Percentiles rank a stretch among this genome's conserved stretches.
Conservation (phyloP, 2,113 vertebrate species). For the Crypturellus undulatus region DNA sequence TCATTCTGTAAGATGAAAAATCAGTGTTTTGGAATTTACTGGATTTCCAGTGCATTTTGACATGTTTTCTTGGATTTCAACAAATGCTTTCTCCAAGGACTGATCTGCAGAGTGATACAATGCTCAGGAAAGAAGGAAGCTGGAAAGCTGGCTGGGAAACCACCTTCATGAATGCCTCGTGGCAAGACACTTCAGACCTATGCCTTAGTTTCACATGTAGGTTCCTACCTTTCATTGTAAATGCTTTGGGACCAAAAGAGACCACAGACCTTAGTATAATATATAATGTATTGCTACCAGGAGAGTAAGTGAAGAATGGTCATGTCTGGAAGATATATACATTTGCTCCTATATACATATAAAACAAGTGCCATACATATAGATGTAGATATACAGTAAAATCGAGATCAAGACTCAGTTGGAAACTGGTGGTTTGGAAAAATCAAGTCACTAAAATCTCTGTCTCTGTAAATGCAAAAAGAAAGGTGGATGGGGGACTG, state of each 20-base stretch:
- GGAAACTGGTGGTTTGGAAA: background rate
- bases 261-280: background rate
- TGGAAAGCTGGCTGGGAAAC: background rate
- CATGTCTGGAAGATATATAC: background rate
- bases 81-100: background rate
- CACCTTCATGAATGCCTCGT: background rate
- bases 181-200: fast-evolving
- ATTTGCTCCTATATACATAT: background rate
- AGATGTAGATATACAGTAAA: background rate
- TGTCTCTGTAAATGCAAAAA: fast-evolving
- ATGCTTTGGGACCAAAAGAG: fast-evolving
- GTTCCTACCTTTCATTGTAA: background rate
- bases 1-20: background rate
- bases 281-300: background rate
- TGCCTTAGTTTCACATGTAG: background rate
- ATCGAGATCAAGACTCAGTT: background rate
- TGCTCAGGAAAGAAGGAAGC: background rate
- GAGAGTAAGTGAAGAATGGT: background rate
- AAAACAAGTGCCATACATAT: background rate
- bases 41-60: background rate
- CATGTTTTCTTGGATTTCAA: background rate
- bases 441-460: fast-evolving
- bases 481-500: background rate
- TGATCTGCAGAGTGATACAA: background rate
- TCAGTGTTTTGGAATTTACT: background rate